Base-by-base conservation (phyloP, 2,888 invertebrate species). In the Drosophila planitibia region DNA sequence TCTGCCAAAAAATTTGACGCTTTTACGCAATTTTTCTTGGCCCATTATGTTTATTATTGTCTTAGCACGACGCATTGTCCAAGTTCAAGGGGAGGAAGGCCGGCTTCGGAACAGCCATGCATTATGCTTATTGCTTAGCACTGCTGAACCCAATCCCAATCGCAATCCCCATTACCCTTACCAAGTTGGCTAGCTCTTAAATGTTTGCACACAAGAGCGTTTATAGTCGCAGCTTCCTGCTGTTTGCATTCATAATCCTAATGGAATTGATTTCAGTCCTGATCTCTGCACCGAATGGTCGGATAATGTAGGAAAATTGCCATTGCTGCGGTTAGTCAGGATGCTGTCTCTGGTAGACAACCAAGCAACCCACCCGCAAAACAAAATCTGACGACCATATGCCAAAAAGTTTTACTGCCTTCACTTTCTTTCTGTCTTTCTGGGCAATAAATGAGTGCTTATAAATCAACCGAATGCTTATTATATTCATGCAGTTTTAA, bases 401-500 rank as follows among this genome's bases (percentile, higher is more conserved):
- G 85, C 90, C 85, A 70, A 75, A 68, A 66, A 77, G 58, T 76
- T 74, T 74, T 52, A 19, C 51, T 37, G 55, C 37, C 64, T 61
- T 63, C 32, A 30, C 49, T 39, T 52, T 44, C 51, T 28, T 6
- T 47, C 47, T 12, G 12, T 57, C 49, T 19, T n/a, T 32, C 49
- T 63, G 53, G 81, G 69, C 65, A 74, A 78, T 83, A 86, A 81
- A 89, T 90, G 89, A 75, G 74, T 76, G 89, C 76, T 76, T 84
- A 89, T 88, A 88, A 88, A 88, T 88, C 88, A 88, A 89, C 80
- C 75, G 87, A 82, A 88, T 84, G 61, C 81, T 76, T 78, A 88
- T 88, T 91, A 86, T 89, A 89, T 89, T 88, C 88, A 91, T 91
- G 89, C 88, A 88, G 75, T 87, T 88, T 89, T 91, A 88, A 91